Base-by-base conservation (phyloP, 2,888 invertebrate species). In the Heteromyza rotundicornis region DNA sequence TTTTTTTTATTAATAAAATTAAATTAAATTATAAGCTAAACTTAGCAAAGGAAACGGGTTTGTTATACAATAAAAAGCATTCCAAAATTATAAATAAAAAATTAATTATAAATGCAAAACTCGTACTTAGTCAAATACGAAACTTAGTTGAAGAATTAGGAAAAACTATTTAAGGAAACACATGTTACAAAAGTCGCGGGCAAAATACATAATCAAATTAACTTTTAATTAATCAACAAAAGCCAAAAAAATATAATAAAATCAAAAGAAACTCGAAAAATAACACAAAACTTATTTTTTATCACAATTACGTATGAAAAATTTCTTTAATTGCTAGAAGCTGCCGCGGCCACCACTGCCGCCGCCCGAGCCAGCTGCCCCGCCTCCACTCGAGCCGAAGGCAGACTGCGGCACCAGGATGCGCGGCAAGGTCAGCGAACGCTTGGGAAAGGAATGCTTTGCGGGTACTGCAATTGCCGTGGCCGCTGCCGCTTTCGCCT, bases 261-360 rank as follows among this genome's bases (percentile, higher is more conserved):
- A 54, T 23, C 47, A 47, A 20, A 16, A 57, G 66, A 67, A 36
- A 19, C n/a, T 22, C 2, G 23, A 60, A 35, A 61, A 53, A 57
- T 44, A 62, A 36, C 36, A 65, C 62, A 69, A 72, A 55, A 61
- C 64, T 68, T 72, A 75, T 70, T 79, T 79, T 79, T 78, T 78
- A 79, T 79, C 79, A 79, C 79, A 79, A 79, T 79, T 80, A 73
- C 79, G 78, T 75, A 79, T 76, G 76, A 79, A 79, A 74, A 80
- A 76, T 73, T 78, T 79, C 77, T 79, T 79, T 80, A 80, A 78
- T 70, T 79, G 80, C 78, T 80, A 80, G 75, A 80, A 79, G 66
- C 79, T 71, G 60, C 80, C 69, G 64, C 78, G 77, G 17, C 66
- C 64, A 2, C 68, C 65, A 51, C 68, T 51, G 5, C 64, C 64